Evolutionary conservation across 2,888 invertebrate species (phyloP), one percentile per base, ranked within the genome.

Genomic region (Dasypolia templi): DNA sequence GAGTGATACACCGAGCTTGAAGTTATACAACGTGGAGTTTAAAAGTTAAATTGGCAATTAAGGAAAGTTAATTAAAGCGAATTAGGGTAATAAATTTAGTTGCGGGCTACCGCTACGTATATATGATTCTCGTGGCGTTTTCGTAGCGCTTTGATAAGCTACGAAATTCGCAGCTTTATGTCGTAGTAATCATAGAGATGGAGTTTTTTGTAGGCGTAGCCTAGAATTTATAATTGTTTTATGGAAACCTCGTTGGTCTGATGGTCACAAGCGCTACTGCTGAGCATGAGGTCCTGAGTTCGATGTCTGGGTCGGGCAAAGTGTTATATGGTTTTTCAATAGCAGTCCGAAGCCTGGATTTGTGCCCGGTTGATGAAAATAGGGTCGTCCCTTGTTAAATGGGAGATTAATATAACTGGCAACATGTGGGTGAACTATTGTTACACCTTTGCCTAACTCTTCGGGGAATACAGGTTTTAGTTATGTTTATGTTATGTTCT

Each of bases 11-110:
- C 51, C 2, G 65, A 26, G 44, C 44, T 58, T 66, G 26, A 9
- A 49, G 69, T 68, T 72, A 64, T 74, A 71, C 75, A 79, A 68
- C 79, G 14, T 32, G 56, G 64, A 66, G 65, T 65, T 64, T 69
- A 58, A 70, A 78, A 73, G 83, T 79, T 79, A 79, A 68, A 71
- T 71, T 80, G 66, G 65, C 42, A 61, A 67, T 79, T 79, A 64
- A 46, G 66, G 39, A 64, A 71, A 67, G 51, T 74, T 74, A 81
- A 82, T 73, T 71, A 74, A 78, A 65, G 42, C 29, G 55, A 70
- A 79, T 67, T 72, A 46, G 35, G 61, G 56, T 59, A n/a, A 66
- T 71, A 46, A 53, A 65, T 63, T 61, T 62, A 62, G 79, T 49
- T 63, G 62, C 63, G 72, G 82, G 29, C n/a, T n/a, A n/a, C 32